A percentile compares a stretch with the other conserved stretches of the same genome.
Conservation (phyloP, 2,113 vertebrate genomes). For the Talpa occidentalis region DNA sequence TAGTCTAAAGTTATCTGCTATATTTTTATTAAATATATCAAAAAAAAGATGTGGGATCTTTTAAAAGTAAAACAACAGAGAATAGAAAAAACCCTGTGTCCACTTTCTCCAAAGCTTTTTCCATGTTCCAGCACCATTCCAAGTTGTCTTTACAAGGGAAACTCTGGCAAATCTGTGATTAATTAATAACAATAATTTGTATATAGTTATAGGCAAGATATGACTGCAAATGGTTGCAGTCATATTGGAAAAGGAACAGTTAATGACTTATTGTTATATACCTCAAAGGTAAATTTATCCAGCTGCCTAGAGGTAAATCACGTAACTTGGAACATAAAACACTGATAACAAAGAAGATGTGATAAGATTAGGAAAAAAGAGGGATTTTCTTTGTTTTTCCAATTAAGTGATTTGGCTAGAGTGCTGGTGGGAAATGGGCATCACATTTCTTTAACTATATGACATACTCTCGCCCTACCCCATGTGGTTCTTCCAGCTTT, state of each 20-base stretch:
- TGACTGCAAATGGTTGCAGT: neutral
- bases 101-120: neutral
- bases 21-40: neutral
- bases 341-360: conserved; percentile 12
- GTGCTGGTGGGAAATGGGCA: neutral
- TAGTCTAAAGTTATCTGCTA: neutral
- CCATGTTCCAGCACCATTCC: neutral
- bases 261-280: neutral
- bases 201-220: too few species aligned
- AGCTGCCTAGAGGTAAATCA: neutral
- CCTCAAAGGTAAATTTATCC: conserved; percentile 10
- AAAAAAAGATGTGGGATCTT: conserved; percentile 16
- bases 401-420: neutral
- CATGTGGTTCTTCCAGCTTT: neutral
- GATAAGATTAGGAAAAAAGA: neutral
- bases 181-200: neutral
- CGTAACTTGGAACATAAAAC: conserved; percentile 40
- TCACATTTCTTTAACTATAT: neutral
- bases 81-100: neutral
- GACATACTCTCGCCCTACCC: neutral
- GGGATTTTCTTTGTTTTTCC: neutral
- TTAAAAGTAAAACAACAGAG: conserved; percentile 22
- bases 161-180: neutral
- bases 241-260: neutral
- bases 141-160: neutral